Base-by-base conservation (phyloP, 2,113 vertebrate genomes). In the Datnioides undecimradiatus region DNA sequence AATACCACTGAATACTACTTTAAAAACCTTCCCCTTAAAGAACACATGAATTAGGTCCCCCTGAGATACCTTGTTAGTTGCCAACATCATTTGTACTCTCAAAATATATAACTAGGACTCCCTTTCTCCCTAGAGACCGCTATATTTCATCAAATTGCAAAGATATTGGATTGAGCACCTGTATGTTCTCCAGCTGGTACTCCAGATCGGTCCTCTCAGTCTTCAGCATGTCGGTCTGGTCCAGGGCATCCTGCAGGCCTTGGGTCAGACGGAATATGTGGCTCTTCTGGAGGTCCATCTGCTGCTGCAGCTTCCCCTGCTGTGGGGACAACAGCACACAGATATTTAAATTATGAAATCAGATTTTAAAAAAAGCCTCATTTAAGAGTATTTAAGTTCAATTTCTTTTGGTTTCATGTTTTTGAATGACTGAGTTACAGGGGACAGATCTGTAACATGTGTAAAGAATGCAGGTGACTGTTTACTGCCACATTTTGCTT, bases 251-350 rank as follows among this genome's bases (percentile, higher is more conserved):
- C 79, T 99, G 98, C 51, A 99, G 95, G 23, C 98, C 98, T 90
- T 99, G 98, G 31, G 98, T 99, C 76, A 99, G 93, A 59, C 98
- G 96, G 94, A 99, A 99, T 82, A 99, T 99, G 92, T 99, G 98
- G 57, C 94, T 98, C 91, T 99, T 99, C 79, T 99, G 98, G 62
- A 99, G 93, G 90, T 99, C 98, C 97, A 99, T 98, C 92, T 99
- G 98, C 91, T 99, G 98, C 94, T 99, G 98, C 73, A 99, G 93
- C 84, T 99, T 99, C 74, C 96, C 96, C 94, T 99, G 98, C 98
- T 99, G 86, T 83, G 46, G 72, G 52, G 8, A 76, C 71, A 85
- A 62, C 68, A 43, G 16, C 23, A 79, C 12, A 80, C 34, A 82
- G 25, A 71, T 68, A 71, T 41, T 55, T 60, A 48, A 34, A 60